Evolutionary conservation across 2,888 invertebrate species (phyloP).

Genomic region (Caenorhabditis angaria): DNA sequence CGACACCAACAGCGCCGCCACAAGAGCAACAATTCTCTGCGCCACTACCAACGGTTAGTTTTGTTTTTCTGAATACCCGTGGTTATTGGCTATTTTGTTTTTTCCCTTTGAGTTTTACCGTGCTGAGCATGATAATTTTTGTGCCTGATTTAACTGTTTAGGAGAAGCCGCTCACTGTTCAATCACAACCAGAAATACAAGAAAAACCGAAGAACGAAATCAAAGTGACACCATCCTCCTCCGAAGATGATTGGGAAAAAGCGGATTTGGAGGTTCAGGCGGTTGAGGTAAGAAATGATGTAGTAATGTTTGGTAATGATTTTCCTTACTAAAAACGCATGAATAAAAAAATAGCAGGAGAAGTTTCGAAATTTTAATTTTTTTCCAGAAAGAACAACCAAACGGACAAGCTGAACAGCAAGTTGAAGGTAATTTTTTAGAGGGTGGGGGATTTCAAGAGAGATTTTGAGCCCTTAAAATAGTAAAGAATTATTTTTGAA

Average conservation of each 20-base stretch:
- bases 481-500: too few species aligned
- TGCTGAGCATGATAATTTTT: conserved; percentile 22
- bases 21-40: background rate
- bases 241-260: conserved; percentile 46
- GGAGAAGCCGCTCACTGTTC: conserved; percentile 18
- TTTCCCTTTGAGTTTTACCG: background rate
- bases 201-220: background rate
- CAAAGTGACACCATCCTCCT: conserved; percentile 41
- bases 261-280: conserved; percentile 40
- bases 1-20: background rate
- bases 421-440: too few species aligned
- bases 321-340: background rate
- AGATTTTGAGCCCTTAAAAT: too few species aligned
- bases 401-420: background rate
- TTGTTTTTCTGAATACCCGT: too few species aligned
- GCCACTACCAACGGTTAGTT: background rate
- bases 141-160: conserved; percentile 11
- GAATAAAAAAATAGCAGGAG: background rate
- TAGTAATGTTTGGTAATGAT: conserved; percentile 12
- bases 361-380: background rate
- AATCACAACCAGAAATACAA: background rate
- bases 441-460: too few species aligned
- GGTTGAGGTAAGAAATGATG: conserved; percentile 28
- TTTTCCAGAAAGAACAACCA: background rate
- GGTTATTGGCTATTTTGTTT: too few species aligned